Conservation (phyloP, 2,888 invertebrate genomes). For the Stenoptilia bipunctidactyla region DNA sequence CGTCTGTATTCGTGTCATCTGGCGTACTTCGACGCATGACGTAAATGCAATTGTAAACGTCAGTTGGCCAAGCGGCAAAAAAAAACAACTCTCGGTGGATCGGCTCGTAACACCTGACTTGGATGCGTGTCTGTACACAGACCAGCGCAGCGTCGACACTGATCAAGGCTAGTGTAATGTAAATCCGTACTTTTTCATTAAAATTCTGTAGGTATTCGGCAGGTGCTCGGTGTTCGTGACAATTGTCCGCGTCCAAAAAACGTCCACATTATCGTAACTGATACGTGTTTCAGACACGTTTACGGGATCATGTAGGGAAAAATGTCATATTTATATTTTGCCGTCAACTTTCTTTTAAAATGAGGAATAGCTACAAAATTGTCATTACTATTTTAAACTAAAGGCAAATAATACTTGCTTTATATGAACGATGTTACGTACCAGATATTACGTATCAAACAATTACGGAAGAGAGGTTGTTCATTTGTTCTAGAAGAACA, state of each 20-base stretch:
- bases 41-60: neutral
- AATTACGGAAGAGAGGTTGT: too few relatives aligned
- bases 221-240: neutral
- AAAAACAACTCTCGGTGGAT: neutral
- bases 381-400: too few relatives aligned
- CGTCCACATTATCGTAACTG: neutral
- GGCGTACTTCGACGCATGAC: neutral
- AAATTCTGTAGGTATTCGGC: neutral
- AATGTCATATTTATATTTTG: too few relatives aligned
- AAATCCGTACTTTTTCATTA: neutral
- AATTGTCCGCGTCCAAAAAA: neutral
- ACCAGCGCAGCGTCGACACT: neutral
- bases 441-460: too few relatives aligned
- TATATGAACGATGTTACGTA: too few relatives aligned
- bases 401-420: too few relatives aligned
- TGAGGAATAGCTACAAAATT: too few relatives aligned
- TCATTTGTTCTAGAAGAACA: too few relatives aligned
- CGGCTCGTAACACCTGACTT: constrained; percentile 1
- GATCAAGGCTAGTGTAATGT: neutral
- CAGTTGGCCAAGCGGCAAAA: neutral
- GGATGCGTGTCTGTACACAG: neutral
- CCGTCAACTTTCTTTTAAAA: too few relatives aligned
- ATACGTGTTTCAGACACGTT: neutral
- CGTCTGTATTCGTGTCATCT: neutral
- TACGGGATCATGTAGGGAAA: neutral